phyloP scores from a whole-genome alignment of 2,888 invertebrate genomes.

The Diachrysia chrysitis region DNA sequence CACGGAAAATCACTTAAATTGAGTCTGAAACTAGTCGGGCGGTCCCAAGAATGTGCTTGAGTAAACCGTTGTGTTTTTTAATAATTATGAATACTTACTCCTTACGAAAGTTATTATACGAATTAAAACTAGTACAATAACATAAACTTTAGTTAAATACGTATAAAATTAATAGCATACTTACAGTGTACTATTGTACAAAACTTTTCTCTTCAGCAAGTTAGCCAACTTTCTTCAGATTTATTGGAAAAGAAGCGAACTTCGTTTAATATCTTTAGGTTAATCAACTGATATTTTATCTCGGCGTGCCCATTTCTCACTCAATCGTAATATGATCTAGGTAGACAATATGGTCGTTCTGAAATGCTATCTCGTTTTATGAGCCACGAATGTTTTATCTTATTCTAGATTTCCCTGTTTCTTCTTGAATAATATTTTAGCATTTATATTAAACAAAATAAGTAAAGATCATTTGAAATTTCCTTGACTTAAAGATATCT shows the following conservation, averaged over 20 bases:
- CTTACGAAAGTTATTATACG: no score
- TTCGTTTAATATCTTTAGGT: constrained; percentile 1
- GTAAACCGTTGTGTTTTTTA: no score
- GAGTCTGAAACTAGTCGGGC: no score
- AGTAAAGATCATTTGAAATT: constrained; percentile 20
- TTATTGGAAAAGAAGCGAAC: constrained; percentile 6
- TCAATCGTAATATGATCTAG: constrained; percentile 41
- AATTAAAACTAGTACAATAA: no score
- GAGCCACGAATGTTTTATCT: constrained; percentile 51
- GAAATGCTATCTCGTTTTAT: constrained; percentile 38
- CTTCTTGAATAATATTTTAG: constrained; percentile 35
- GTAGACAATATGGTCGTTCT: constrained; percentile 24
- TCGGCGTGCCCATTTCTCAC: constrained; percentile 19
- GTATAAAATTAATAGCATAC: background rate
- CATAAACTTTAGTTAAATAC: background rate
- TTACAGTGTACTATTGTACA: background rate
- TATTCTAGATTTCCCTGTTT: constrained; percentile 39
- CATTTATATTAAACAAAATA: constrained; percentile 37
- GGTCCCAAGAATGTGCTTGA: no score
- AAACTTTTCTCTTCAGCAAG: background rate
- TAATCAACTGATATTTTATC: constrained; percentile 10
- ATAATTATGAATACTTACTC: no score
- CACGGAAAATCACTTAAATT: no score
- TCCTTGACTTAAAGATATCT: constrained; percentile 17
- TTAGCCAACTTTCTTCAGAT: background rate